Base-by-base conservation (phyloP, 2,888 invertebrate genomes). In the Drosophila quinaria region DNA sequence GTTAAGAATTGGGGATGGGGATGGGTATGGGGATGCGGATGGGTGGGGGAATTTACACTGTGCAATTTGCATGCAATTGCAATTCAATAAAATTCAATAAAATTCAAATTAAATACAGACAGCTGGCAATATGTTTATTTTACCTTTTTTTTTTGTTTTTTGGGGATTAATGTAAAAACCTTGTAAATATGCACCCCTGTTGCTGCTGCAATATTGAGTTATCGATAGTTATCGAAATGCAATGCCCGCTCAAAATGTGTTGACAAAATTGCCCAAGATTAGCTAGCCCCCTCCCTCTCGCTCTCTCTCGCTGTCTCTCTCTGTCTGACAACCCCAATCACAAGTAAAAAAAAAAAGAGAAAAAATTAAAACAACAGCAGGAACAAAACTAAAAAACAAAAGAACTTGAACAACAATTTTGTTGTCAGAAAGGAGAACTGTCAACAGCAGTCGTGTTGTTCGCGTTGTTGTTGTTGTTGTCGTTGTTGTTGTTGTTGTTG, bases 61-160 rank as follows among this genome's bases (percentile, higher is more conserved):
- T 15, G 25, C 15, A 74, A 84, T 82, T 87, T 87, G 85, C 85
- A 82, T 87, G 80, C 80, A 87, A 87, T 84, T 84, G 84, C 64
- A 80, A 87, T 87, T 85, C 84, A 87, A 85, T 85, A 80, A 77
- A 81, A 81, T 81, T 71, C 80, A 81, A 81, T 81, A 81, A 85
- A 85, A 83, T 83, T 78, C 87, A 83, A 86, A 81, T 84, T 69
- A 84, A 84, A 67, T 62, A 51, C 41, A 50, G 56, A 69, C 77
- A 58, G 58, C 58, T 58, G 58, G 25, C 46, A 22, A 52, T 10
- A 6, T 29, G 29, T 29, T 52, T 22, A 6, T 22, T 8, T 44
- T 11, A 17, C 4, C 19, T 44, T 42, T 6, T 13, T 5, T 10
- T 19, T 19, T 0, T n/a, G 15, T 8, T 41, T 8, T 8, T 29